phyloP scores from a whole-genome alignment of 1,140 invertebrate genomes.

The Xylocopa sonorina region DNA sequence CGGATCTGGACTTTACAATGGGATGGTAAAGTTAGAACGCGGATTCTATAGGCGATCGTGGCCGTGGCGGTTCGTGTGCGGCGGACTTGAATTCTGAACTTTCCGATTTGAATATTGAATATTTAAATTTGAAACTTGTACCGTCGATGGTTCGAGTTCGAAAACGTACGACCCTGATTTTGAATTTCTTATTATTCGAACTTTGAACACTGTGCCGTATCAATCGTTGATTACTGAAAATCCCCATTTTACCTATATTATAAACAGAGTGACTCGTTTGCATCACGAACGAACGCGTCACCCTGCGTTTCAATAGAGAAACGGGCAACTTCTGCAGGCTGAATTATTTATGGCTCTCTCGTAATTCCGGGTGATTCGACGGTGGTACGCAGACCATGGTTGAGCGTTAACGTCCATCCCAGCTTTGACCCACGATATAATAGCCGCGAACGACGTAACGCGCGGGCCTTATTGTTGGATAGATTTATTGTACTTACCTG shows the following conservation, averaged over 20 bases:
- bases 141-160: too few relatives aligned
- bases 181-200: too few relatives aligned
- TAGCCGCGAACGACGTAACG: not conserved
- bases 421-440: not conserved
- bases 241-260: too few relatives aligned
- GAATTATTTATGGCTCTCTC: not conserved
- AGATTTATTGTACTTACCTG: slow-evolving; percentile 77
- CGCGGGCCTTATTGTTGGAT: slow-evolving; percentile 15
- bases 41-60: not conserved
- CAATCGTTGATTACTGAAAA: too few relatives aligned
- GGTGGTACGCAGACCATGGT: not conserved
- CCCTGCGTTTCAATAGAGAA: not conserved
- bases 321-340: not conserved
- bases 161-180: too few relatives aligned
- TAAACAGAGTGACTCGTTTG: too few relatives aligned
- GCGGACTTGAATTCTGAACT: not conserved
- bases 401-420: slow-evolving; percentile 1
- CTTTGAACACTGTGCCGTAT: too few relatives aligned
- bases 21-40: not conserved
- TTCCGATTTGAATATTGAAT: not conserved
- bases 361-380: not conserved
- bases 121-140: not conserved
- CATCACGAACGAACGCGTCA: not conserved
- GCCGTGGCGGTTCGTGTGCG: not conserved
- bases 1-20: not conserved